Evolutionary conservation across 2,888 invertebrate species (phyloP).

Genomic region (Chalcosyrphus nemorum): DNA sequence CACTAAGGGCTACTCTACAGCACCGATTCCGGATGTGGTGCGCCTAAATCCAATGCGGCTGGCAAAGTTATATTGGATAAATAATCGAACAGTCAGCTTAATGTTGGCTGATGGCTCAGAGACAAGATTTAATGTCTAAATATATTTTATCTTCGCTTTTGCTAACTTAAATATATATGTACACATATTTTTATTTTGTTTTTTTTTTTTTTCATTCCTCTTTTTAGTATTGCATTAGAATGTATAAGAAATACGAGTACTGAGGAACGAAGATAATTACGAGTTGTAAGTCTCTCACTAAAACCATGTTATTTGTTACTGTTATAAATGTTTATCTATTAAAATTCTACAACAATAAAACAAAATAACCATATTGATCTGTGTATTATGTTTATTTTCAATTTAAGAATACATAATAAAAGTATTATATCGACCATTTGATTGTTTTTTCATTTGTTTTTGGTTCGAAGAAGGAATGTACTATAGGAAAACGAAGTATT

Average conservation of each 20-base stretch:
- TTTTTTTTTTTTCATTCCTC: slow-evolving; percentile 47
- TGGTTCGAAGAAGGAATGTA: not conserved
- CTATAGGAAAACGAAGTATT: no score
- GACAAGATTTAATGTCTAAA: slow-evolving; percentile 90
- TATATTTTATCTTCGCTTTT: not conserved
- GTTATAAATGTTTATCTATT: slow-evolving; percentile 70
- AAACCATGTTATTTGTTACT: slow-evolving; percentile 74
- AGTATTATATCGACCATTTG: slow-evolving; percentile 38
- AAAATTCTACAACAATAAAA: slow-evolving; percentile 38
- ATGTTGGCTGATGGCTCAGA: slow-evolving; percentile 98
- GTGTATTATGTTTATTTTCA: slow-evolving; percentile 77
- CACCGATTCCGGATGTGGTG: slow-evolving; percentile 94
- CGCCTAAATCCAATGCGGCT: slow-evolving; percentile 93
- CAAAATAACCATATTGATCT: slow-evolving; percentile 64
- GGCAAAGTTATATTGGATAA: slow-evolving; percentile 97
- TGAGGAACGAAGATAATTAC: not conserved
- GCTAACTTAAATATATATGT: no score
- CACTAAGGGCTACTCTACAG: slow-evolving; percentile 96
- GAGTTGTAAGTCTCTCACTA: not conserved
- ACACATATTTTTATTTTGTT: slow-evolving; percentile 28
- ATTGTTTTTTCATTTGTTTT: not conserved
- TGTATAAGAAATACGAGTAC: not conserved
- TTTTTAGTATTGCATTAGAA: slow-evolving; percentile 9
- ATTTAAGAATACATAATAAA: slow-evolving; percentile 66
- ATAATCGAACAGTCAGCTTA: slow-evolving; percentile 94